Conservation (phyloP, 2,113 vertebrate genomes). For the Epinephelus cyanopodus region DNA sequence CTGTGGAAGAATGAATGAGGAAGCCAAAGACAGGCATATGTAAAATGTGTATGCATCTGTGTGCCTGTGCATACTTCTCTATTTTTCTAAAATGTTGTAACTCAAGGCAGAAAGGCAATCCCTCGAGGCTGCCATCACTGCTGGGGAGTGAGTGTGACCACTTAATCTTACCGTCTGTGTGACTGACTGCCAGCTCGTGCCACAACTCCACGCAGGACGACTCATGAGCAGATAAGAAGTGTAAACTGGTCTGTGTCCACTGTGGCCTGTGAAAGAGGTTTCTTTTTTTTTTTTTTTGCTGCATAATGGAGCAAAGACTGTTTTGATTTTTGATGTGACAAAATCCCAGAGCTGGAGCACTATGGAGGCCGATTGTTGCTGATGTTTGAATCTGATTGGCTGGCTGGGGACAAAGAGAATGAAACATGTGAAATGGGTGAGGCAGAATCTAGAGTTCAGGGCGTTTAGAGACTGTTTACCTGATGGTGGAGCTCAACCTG, state of each 20-base stretch:
- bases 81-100: slow-evolving; percentile 61
- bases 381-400: slow-evolving; percentile 17
- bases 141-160: slow-evolving; percentile 30
- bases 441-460: not conserved
- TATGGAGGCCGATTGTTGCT: not conserved
- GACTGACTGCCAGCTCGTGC: slow-evolving; percentile 37
- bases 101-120: slow-evolving; percentile 44
- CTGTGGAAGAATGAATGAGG: slow-evolving; percentile 68
- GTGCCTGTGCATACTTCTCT: slow-evolving; percentile 44
- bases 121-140: slow-evolving; percentile 41
- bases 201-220: slow-evolving; percentile 13
- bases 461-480: slow-evolving; percentile 16
- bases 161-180: slow-evolving; percentile 28
- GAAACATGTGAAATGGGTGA: slow-evolving; percentile 5
- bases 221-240: slow-evolving; percentile 14
- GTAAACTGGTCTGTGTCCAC: slow-evolving; percentile 5
- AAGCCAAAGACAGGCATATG: slow-evolving; percentile 65
- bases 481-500: slow-evolving; percentile 1
- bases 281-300: not conserved
- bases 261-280: not conserved
- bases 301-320: not conserved
- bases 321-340: slow-evolving; percentile 36
- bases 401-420: slow-evolving; percentile 23
- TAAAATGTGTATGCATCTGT: slow-evolving; percentile 40
- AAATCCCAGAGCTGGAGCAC: slow-evolving; percentile 39